Conservation (phyloP, 2,797 vertebrate species). For the Pseudochirops cupreus region DNA sequence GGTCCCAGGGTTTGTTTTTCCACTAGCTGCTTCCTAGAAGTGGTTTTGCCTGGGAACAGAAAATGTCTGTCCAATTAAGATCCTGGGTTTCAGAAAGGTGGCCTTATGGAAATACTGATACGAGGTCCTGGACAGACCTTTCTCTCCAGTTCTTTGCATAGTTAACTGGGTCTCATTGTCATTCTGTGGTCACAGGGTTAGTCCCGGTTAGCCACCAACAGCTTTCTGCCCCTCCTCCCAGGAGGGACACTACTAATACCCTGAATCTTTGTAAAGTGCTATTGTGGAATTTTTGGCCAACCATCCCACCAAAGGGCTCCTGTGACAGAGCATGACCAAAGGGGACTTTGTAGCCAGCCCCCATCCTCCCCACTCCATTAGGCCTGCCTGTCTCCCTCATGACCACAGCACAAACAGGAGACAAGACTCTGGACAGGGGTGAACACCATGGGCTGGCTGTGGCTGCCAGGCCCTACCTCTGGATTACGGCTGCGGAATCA, state of each 20-base stretch:
- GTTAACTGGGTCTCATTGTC: not conserved
- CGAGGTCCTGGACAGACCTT: not conserved
- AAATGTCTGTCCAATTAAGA: not conserved
- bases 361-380: conserved; percentile 76
- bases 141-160: not conserved
- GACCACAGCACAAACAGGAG: conserved; percentile 77
- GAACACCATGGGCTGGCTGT: conserved; percentile 67
- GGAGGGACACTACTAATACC: not conserved
- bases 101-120: not conserved
- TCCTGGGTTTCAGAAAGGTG: not conserved
- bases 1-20: not conserved
- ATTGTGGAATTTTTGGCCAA: not conserved
- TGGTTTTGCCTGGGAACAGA: not conserved
- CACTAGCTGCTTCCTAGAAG: not conserved
- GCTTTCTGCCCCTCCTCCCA: not conserved
- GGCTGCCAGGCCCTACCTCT: conserved; percentile 93
- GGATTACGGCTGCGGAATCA: conserved; percentile 93
- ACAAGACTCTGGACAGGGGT: conserved; percentile 67
- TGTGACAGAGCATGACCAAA: conserved; percentile 78
- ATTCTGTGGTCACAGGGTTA: not conserved
- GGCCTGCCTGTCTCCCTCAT: conserved; percentile 58
- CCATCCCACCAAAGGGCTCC: conserved; percentile 61
- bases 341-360: conserved; percentile 47
- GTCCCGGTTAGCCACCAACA: not conserved
- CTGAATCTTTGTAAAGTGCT: not conserved